Percentiles rank a stretch among this genome's conserved stretches.
Conservation (phyloP, 2,797 vertebrate species). For the Sebastes matsubarae region DNA sequence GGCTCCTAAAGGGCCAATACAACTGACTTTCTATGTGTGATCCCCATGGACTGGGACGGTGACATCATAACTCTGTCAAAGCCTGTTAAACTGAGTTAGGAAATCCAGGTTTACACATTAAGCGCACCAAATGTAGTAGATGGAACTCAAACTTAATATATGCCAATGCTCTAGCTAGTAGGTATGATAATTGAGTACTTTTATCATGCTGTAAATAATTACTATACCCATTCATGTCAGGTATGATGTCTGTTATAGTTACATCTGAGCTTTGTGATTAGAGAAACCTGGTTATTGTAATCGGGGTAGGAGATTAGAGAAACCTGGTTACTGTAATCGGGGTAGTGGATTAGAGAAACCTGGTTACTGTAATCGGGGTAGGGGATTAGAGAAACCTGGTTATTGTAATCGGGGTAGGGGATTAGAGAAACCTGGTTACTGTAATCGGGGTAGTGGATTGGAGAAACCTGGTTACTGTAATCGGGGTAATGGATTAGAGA, state of each 20-base stretch:
- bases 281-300: too few species aligned
- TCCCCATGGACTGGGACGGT: background rate
- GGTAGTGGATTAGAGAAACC: fast-evolving
- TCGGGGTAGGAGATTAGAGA: too few species aligned
- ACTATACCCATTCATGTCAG: background rate
- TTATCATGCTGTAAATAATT: too few species aligned
- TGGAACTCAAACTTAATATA: background rate
- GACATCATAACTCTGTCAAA: background rate
- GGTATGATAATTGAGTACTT: too few species aligned
- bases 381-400: too few species aligned
- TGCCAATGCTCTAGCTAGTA: background rate
- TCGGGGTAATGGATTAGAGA: fast-evolving
- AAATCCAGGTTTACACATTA: background rate
- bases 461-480: too few species aligned
- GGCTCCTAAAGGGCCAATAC: background rate
- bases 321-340: too few species aligned
- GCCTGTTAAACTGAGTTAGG: background rate
- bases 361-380: too few species aligned
- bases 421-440: too few species aligned
- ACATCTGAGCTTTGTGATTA: background rate
- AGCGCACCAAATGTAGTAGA: background rate
- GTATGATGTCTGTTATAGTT: background rate
- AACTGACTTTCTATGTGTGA: background rate
- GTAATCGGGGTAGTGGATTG: too few species aligned
- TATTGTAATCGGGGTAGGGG: too few species aligned